These are phyloP conservation scores for Grapholita molesta DNA, from an alignment of 1,140 invertebrate genomes.

Conservation along the genomic window DNA sequence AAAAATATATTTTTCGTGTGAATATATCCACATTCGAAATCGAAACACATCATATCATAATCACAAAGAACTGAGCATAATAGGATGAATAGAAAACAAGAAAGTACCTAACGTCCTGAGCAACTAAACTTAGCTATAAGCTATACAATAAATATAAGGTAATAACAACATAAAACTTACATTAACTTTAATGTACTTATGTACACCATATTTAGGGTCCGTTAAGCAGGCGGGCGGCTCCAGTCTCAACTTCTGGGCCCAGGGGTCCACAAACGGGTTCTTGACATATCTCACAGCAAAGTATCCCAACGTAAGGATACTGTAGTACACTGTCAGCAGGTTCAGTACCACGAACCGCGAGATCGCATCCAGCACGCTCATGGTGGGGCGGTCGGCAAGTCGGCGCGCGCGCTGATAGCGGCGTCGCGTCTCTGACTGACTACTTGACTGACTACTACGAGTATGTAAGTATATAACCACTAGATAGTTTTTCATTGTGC, in stretches of 20 bases:
- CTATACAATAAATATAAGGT: too few species aligned
- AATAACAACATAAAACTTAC: slow-evolving; percentile 47
- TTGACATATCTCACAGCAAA: slow-evolving; percentile 40
- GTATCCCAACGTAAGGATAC: slow-evolving; percentile 19
- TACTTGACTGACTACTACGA: not conserved
- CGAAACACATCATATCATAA: too few species aligned
- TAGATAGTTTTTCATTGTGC: not conserved
- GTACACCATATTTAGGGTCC: slow-evolving; percentile 67
- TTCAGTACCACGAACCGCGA: slow-evolving; percentile 39
- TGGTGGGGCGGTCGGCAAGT: slow-evolving; percentile 25
- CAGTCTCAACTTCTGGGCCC: slow-evolving; percentile 41
- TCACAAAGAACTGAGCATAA: too few species aligned
- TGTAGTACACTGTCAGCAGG: slow-evolving; percentile 39
- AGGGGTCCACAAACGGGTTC: slow-evolving; percentile 52
- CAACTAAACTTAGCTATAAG: too few species aligned
- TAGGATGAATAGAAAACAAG: too few species aligned
- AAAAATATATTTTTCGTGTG: too few species aligned
- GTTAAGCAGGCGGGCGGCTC: slow-evolving; percentile 46
- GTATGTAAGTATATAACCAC: not conserved
- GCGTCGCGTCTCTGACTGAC: not conserved
- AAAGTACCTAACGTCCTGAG: too few species aligned
- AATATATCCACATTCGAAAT: too few species aligned
- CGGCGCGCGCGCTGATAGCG: not conserved
- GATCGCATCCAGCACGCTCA: slow-evolving; percentile 34
- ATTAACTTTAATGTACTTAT: slow-evolving; percentile 70